phyloP scores from a whole-genome alignment of 2,888 invertebrate species.

The Copidosoma aretas region DNA sequence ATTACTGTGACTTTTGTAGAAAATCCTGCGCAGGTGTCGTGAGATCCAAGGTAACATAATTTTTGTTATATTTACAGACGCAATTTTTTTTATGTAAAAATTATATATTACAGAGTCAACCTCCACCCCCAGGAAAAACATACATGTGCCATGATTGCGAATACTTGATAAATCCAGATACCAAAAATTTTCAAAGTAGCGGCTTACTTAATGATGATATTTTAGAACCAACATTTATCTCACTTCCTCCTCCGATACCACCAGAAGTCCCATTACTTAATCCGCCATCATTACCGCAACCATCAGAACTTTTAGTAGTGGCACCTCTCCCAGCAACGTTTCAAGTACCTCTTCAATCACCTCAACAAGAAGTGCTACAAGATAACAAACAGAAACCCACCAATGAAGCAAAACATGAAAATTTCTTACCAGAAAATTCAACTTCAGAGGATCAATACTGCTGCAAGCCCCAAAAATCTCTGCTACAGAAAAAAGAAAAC shows the following conservation, averaged over 20 bases:
- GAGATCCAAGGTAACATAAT: conserved; percentile 38
- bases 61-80: background rate
- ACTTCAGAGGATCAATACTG: conserved; percentile 31
- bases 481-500: conserved; percentile 35
- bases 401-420: conserved; percentile 28
- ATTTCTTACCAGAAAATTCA: conserved; percentile 23
- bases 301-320: background rate
- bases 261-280: background rate
- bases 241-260: conserved; percentile 1
- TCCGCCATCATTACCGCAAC: background rate
- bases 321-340: background rate
- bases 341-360: conserved; percentile 4
- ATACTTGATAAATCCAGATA: conserved; percentile 32
- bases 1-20: conserved; percentile 42
- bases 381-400: conserved; percentile 38
- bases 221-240: conserved; percentile 1
- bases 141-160: conserved; percentile 44
- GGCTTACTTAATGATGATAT: conserved; percentile 24
- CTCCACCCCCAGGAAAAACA: conserved; percentile 41
- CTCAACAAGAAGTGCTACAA: conserved; percentile 34
- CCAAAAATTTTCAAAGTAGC: conserved; percentile 21
- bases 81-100: conserved; percentile 6
- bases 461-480: conserved; percentile 22
- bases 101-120: conserved; percentile 33
- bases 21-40: conserved; percentile 44